Evolutionary conservation across 2,888 invertebrate species (phyloP).

Genomic region (Argyresthia albistria): DNA sequence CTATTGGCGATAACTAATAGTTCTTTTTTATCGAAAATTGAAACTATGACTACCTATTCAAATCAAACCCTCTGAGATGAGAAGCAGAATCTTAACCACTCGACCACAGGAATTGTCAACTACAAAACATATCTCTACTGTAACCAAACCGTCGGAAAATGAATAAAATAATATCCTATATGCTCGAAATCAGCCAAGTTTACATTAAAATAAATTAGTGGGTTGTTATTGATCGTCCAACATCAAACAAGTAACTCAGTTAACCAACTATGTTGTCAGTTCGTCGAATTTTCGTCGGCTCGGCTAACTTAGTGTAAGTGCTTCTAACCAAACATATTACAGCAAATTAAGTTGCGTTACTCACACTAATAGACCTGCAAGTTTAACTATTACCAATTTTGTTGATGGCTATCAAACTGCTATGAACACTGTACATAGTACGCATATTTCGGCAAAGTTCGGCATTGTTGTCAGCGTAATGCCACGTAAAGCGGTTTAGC

Average conservation of each 20-base stretch:
- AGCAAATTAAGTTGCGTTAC: constrained; percentile 5
- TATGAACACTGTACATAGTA: not conserved
- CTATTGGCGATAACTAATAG: too few species aligned
- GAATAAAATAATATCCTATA: too few species aligned
- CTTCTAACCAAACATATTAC: constrained; percentile 60
- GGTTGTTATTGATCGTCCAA: constrained; percentile 29
- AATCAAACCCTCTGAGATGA: too few species aligned
- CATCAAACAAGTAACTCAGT: constrained; percentile 44
- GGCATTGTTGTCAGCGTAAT: not conserved
- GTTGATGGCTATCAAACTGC: constrained; percentile 1
- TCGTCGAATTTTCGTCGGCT: constrained; percentile 37
- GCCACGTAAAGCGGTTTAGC: too few species aligned
- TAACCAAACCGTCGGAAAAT: too few species aligned
- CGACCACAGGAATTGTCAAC: too few species aligned
- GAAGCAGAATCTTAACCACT: too few species aligned
- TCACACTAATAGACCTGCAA: constrained; percentile 4
- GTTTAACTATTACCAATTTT: constrained; percentile 1
- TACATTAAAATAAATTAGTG: too few species aligned
- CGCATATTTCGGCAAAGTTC: constrained; percentile 3
- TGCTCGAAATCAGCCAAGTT: too few species aligned
- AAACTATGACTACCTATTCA: too few species aligned
- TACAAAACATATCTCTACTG: too few species aligned
- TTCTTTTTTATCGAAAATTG: too few species aligned
- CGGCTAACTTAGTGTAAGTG: constrained; percentile 43
- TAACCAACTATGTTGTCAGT: constrained; percentile 39